These are phyloP conservation scores for Keiferia lycopersicella DNA, from an alignment of 2,888 invertebrate genomes.

Conservation along the genomic window DNA sequence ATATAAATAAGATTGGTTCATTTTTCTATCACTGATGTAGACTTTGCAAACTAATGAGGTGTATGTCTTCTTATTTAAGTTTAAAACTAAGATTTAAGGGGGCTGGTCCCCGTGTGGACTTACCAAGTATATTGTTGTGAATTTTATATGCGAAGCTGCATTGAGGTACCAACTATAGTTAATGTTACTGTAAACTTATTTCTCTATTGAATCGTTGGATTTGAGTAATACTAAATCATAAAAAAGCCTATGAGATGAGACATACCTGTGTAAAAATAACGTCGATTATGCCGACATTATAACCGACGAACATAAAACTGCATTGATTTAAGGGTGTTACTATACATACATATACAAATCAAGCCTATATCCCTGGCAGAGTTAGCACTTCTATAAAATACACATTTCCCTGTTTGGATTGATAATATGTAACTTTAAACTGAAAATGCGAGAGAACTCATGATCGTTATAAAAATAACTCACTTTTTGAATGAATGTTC, in stretches of 20 bases:
- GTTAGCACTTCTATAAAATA: too few relatives aligned
- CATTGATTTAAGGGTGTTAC: too few relatives aligned
- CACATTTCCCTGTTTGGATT: too few relatives aligned
- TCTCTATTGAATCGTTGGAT: not conserved
- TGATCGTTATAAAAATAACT: slow-evolving; percentile 34
- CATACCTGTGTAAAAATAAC: too few relatives aligned
- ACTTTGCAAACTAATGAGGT: not conserved
- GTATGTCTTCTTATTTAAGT: slow-evolving; percentile 44
- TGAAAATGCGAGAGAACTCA: too few relatives aligned
- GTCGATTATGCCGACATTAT: too few relatives aligned
- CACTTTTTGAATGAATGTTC: slow-evolving; percentile 44
- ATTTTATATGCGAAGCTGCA: slow-evolving; percentile 65
- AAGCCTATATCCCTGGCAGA: too few relatives aligned
- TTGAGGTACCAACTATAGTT: slow-evolving; percentile 60
- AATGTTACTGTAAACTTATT: slow-evolving; percentile 49
- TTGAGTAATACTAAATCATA: not conserved
- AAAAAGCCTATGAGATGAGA: not conserved
- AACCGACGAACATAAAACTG: too few relatives aligned
- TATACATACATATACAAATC: too few relatives aligned
- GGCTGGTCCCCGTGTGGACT: slow-evolving; percentile 70
- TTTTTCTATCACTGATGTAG: not conserved
- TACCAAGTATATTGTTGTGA: slow-evolving; percentile 66
- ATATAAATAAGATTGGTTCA: too few relatives aligned
- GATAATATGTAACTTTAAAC: too few relatives aligned
- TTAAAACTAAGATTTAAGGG: slow-evolving; percentile 58